Evolutionary conservation across 1,140 invertebrate genomes (phyloP), one percentile per base, ranked within the genome.

Genomic region (Orius laevigatus): DNA sequence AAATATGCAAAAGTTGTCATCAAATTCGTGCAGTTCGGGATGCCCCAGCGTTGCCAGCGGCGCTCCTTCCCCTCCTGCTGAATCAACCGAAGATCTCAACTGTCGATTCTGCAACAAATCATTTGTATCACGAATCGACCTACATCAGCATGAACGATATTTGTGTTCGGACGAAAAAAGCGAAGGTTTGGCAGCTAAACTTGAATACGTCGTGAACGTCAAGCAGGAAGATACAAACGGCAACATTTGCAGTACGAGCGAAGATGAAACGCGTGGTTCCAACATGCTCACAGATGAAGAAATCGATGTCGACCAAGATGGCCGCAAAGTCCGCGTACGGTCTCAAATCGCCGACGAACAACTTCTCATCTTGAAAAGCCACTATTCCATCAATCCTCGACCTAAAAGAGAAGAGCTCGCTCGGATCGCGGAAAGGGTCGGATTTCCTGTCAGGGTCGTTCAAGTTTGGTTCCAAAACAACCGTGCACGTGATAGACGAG

Each of bases 381-480:
- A 91, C 59, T 98, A 95, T 59, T 71, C 81, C 15, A 66, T 80
- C 3, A 95, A 98, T 68, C 83, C 90, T 0, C 72, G 88, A 45
- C 93, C 94, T 1, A 90, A 90, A 58, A 81, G 91, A 44, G 90
- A 94, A 54, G 90, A 96, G 61, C 78, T 97, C 55, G 76, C 79
- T 14, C 75, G 79, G 60, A 86, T 98, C 56, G 89, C 92, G 0
- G 77, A 89, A 33, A 79, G 82, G 55, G 82, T 96, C 44, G 82
- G 86, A 20, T 83, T 96, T 55, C 78, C 90, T 25, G 85, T 90
- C 32, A 72, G 92, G 40, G 92, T 97, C 2, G 90, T 98, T 5
- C 92, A 96, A 67, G 84, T 87, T 3, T 98, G 94, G 93, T 98
- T 98, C 63, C 94, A 98, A 70, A 97, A 98, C 65, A 92, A 88